Evolutionary conservation across 2,113 vertebrate species (phyloP).

Genomic region (Archilochus colubris): DNA sequence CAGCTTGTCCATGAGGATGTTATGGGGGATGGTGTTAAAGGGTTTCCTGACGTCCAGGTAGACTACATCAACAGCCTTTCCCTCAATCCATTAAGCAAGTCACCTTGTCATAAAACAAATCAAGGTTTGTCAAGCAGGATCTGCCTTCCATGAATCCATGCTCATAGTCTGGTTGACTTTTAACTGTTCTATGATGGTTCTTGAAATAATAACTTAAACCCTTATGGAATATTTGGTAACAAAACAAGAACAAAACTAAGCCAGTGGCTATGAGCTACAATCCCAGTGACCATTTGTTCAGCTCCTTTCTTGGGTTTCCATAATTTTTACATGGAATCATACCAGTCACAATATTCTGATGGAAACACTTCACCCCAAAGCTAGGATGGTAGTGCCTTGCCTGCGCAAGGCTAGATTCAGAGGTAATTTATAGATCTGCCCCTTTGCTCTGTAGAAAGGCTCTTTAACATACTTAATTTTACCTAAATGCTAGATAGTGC

Average conservation of each 20-base stretch:
- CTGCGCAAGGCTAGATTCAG: neutral
- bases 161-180: too few species aligned
- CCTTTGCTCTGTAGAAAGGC: neutral
- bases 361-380: neutral
- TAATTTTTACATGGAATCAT: neutral
- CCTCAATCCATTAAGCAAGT: too few species aligned
- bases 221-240: neutral
- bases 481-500: neutral
- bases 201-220: neutral
- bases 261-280: neutral
- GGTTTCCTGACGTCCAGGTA: too few species aligned
- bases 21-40: too few species aligned
- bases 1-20: too few species aligned
- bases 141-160: too few species aligned
- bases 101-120: too few species aligned
- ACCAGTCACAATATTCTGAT: neutral
- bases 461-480: neutral
- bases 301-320: neutral
- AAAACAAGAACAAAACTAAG: neutral
- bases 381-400: neutral
- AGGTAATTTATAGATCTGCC: neutral
- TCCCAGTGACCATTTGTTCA: neutral
- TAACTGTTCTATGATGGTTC: too few species aligned
- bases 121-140: too few species aligned
- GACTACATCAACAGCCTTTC: too few species aligned